Evolutionary conservation across 2,113 vertebrate species (phyloP), one percentile per base, ranked within the genome.

Genomic region (Geococcyx californianus): DNA sequence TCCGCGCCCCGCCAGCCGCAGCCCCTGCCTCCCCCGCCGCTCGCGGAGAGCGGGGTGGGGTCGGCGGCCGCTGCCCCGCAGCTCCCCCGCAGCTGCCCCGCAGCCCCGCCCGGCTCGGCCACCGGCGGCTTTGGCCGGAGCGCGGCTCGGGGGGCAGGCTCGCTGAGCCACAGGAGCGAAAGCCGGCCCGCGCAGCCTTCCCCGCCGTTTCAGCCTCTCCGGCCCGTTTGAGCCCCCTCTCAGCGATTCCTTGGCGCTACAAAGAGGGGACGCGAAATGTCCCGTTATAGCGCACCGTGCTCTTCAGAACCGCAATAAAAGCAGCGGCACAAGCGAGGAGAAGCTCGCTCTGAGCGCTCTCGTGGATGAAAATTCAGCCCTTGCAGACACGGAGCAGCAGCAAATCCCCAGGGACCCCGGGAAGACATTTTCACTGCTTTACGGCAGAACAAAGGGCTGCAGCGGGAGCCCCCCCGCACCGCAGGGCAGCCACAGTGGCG

Each of bases 401-500:
- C 33, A 51, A 28, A 45, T 33, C 90, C 62, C 62, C 0, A 4
- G 80, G 75, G 88, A 34, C 15, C 3, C 3, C 25, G 7, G 81
- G 93, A 89, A 94, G 94, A 87, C 90, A 84, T 87, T 87, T 87
- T 73, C 66, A 52, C 16, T 2, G 4, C 21, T 75, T 80, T 16
- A 47, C 5, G 54, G 78, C 75, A 73, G 84, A 94, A 95, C 94
- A 96, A 95, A 97, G 91, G 89, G 84, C 15, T 3, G 5, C 75
- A 44, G 87, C 5, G 0, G 59, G 2, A 73, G 90, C 58, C n/a
- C n/a, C n/a, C n/a, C n/a, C n/a, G n/a, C n/a, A n/a, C n/a, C n/a
- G n/a, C n/a, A n/a, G n/a, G n/a, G n/a, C n/a, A n/a, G n/a, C n/a
- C n/a, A n/a, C n/a, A n/a, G n/a, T n/a, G n/a, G n/a, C n/a, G n/a